phyloP scores from a whole-genome alignment of 2,888 invertebrate species.

The Dicycla oo region DNA sequence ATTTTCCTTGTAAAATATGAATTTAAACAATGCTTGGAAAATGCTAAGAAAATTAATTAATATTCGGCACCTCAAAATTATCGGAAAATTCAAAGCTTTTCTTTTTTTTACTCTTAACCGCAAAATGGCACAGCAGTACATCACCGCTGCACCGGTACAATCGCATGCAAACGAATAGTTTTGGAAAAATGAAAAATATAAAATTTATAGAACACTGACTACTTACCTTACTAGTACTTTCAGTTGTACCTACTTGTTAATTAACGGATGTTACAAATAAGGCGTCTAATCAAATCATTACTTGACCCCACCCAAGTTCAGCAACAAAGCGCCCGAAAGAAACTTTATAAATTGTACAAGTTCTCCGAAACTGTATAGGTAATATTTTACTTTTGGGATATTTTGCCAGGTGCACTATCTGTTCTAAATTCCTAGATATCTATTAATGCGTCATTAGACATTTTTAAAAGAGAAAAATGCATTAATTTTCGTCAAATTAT shows the following conservation, averaged over 20 bases:
- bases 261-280: constrained; percentile 21
- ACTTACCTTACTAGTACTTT: not conserved
- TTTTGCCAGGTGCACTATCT: not conserved
- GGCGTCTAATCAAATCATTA: constrained; percentile 25
- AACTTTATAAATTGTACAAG: constrained; percentile 40
- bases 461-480: not conserved
- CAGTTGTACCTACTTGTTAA: not conserved
- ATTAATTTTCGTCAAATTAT: constrained; percentile 1
- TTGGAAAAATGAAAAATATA: not conserved
- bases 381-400: not conserved
- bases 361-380: constrained; percentile 10
- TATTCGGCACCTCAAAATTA: too few relatives aligned
- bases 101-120: not conserved
- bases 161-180: not conserved
- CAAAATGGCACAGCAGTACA: constrained; percentile 1
- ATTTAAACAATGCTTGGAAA: not conserved
- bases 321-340: constrained; percentile 24
- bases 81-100: not conserved
- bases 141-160: constrained; percentile 33
- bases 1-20: not conserved
- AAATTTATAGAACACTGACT: too few relatives aligned
- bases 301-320: constrained; percentile 62
- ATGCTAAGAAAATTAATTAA: not conserved
- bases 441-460: not conserved
- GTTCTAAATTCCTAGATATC: not conserved